Percentiles rank a stretch among this genome's conserved stretches.
Evolutionary conservation across 2,797 vertebrate genomes (phyloP).

Genomic region (Delichon dasypus): DNA sequence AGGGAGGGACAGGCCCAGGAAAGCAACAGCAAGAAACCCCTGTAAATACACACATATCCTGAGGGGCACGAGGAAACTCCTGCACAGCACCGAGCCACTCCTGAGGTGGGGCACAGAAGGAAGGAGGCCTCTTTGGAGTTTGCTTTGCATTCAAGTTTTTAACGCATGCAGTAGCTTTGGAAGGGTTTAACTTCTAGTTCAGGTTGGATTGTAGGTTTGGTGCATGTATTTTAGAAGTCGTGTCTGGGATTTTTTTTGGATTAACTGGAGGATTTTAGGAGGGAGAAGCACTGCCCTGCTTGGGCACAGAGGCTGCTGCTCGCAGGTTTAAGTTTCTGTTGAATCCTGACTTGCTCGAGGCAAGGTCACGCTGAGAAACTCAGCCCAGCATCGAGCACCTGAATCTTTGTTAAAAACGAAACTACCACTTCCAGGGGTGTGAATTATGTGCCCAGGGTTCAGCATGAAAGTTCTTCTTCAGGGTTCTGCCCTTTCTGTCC

Average conservation of each 20-base stretch:
- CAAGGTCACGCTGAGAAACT: neutral
- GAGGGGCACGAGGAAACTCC: fast-evolving
- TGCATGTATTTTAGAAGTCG: neutral
- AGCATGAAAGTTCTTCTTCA: neutral
- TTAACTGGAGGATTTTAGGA: neutral
- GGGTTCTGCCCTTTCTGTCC: neutral
- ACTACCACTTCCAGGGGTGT: neutral
- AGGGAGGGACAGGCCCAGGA: neutral
- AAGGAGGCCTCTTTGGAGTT: neutral
- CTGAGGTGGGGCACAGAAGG: neutral
- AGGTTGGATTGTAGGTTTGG: neutral
- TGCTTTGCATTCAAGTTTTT: neutral
- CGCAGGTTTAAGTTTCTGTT: neutral
- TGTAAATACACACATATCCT: neutral
- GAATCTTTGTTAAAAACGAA: neutral
- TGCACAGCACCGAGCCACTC: fast-evolving
- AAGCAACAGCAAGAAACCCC: neutral
- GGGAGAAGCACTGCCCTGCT: neutral
- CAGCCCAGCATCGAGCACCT: neutral
- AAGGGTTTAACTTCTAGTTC: neutral
- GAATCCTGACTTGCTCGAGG: neutral
- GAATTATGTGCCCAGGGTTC: neutral
- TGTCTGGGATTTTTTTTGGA: neutral
- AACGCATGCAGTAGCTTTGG: neutral
- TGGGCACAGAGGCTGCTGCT: neutral